Evolutionary conservation across 2,113 vertebrate genomes (phyloP), one percentile per base, ranked within the genome.

Genomic region (Butastur rufipennis): DNA sequence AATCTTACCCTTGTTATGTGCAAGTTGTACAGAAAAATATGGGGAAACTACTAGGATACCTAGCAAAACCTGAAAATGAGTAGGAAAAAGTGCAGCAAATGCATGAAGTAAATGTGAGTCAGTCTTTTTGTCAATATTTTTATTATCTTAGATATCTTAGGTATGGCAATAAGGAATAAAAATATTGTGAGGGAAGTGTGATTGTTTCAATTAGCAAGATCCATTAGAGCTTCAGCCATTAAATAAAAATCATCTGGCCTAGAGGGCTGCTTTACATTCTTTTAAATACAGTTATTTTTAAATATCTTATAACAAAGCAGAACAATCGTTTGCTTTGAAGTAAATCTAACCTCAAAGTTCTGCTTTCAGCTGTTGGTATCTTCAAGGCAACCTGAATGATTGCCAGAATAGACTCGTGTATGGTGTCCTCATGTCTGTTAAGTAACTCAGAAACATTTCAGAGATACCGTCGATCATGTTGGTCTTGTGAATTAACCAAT

Each of bases 261-360:
- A 59, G 67, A 84, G 23, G 21, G 20, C 34, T 91, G 77, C 89
- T 96, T 90, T 84, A 38, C 12, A 16, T 81, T 91, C 58, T 91
- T 95, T 66, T 80, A 90, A 91, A 68, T 85, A 93, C 38, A 80
- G 74, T 47, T 79, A 61, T 88, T 80, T 80, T 88, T 29, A 93
- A 83, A 47, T 72, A 45, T 48, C 27, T 74, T 70, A 8, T 36
- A 81, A 90, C n/a, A 86, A 88, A 86, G 78, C 48, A 75, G n/a
- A 86, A 56, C 0, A 1, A 42, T 81, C 61, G 36, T 81, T 83
- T 91, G 36, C 90, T 96, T 96, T 95, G 87, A 95, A 96, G 86
- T 93, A 74, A 94, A 92, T 74, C 86, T 87, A 94, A 91, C 67
- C 88, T 90, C 90, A 94, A 43, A 84, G 91, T 93, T 93, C 89